Base-by-base conservation (phyloP, 2,113 vertebrate species). In the Zosterops lateralis region DNA sequence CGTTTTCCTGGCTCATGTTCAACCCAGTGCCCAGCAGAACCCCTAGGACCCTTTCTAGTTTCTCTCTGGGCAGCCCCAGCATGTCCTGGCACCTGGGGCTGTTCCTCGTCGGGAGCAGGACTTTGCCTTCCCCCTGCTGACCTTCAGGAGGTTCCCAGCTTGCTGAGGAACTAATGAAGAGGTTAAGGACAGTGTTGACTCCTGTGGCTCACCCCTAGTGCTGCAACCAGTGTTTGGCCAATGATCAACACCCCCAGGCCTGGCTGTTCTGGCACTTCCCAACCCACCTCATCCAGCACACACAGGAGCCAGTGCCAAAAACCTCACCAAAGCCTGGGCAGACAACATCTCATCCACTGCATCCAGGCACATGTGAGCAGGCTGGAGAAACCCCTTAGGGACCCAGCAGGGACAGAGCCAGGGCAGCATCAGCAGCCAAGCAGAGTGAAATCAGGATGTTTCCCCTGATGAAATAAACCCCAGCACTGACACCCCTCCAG, bases 281-380 rank as follows among this genome's bases (percentile, higher is more conserved):
- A 51, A 6, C 32, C 28, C 42, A 61, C 26, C 73, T 54, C 29
- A 12, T 10, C 38, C 64, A 68, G 64, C 44, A 38, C 78, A 45
- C 3, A 26, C 1, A 29, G 36, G 29, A 61, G 29, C 26, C 1
- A 1, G 18, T 5, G 38, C 34, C 67, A 90, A 80, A 80, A 60
- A 13, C 50, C 65, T 84, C 45, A 3, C 24, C 51, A 22, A 28
- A n/a, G 34, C 9, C 22, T 8, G 32, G 50, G 18, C 4, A 81
- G 32, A 15, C 44, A 42, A 25, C 0, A 0, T 1, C 51, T 56
- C 0, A 0, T 1, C 51, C 61, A 29, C 36, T 26, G 56, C 71
- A 38, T 38, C 38, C 17, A 45, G 57, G 22, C 58, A 51, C 14
- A 19, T 16, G n/a, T 1, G 3, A 28, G 12, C 9, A 17, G 48